Evolutionary conservation across 2,888 invertebrate species (phyloP), one percentile per base, ranked within the genome.

Genomic region (Caenorhabditis panamensis): DNA sequence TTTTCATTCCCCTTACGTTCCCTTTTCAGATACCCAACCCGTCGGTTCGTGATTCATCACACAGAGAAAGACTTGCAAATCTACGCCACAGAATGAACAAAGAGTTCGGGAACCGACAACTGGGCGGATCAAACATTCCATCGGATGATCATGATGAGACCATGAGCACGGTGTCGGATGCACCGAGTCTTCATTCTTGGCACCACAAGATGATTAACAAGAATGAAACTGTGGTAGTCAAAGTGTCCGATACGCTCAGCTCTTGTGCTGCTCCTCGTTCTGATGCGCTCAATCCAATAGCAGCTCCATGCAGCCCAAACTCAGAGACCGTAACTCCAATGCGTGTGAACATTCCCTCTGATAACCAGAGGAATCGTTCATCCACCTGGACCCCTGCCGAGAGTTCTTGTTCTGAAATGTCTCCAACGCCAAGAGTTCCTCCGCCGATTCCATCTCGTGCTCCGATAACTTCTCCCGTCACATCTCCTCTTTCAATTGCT

Each of bases 91-190:
- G 85, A 13, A 83, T 87, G 87, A 82, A 81, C 56, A 77, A 78
- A 44, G 87, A 87, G 58, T 87, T 87, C 68, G 87, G 86, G 20
- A 76, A 78, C 24, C 75, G 83, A 6, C 71, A 77, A n/a, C 54
- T 73, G 0, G 47, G 54, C 9, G 71, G 71, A 8, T 26, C 69
- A 6, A 24, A 53, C 0, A 16, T 56, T 0, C 41, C 61, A 11
- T 26, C 41, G 0, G 71, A 72, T 24, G 79, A 79, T 13, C 79
- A 71, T 0, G 84, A 81, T 5, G 85, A 84, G 24, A 71, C 77
- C 9, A 68, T 82, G 73, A 84, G 84, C 37, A 69, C 82, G 6
- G 72, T 80, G 13, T 82, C 82, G 3, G 84, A 84, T 47, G 80
- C 80, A 4, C 82, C 84, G 16, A 85, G 85, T 69, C 62, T 83